Conservation (phyloP, 2,113 vertebrate species). For the Oxyura jamaicensis region DNA sequence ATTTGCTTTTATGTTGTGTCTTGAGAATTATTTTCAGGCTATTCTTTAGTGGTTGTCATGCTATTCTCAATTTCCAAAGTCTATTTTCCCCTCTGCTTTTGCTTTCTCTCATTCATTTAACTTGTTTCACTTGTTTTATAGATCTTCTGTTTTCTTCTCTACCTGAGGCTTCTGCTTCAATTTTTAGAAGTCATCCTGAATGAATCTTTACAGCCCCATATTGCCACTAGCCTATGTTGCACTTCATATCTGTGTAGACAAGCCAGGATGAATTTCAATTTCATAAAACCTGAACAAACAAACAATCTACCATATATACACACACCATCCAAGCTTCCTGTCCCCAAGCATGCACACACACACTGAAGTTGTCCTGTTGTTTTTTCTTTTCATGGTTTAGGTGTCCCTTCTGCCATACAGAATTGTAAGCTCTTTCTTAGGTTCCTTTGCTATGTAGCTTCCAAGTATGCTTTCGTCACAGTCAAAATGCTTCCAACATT, state of each 20-base stretch:
- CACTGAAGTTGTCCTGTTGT: background rate
- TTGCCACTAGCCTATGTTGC: background rate
- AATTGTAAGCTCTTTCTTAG: background rate
- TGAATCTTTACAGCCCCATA: slow-evolving; percentile 5
- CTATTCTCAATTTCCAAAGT: background rate
- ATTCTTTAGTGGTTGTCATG: background rate
- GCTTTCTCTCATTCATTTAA: background rate
- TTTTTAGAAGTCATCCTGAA: background rate
- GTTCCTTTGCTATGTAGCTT: background rate
- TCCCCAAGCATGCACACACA: background rate
- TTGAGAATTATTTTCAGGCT: background rate
- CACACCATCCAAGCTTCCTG: background rate
- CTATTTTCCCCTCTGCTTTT: rapidly evolving
- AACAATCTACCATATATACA: background rate
- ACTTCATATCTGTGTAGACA: background rate
- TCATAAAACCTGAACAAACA: background rate
- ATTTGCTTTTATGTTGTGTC: background rate
- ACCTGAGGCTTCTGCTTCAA: background rate
- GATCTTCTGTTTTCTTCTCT: background rate
- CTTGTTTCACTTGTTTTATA: background rate
- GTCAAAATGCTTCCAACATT: background rate
- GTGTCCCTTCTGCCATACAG: background rate
- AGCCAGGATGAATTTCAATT: slow-evolving; percentile 44
- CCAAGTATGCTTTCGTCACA: background rate
- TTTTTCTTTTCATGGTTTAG: background rate